Evolutionary conservation across 2,888 invertebrate genomes (phyloP), one percentile per base, ranked within the genome.

Genomic region (Thumatha senex): DNA sequence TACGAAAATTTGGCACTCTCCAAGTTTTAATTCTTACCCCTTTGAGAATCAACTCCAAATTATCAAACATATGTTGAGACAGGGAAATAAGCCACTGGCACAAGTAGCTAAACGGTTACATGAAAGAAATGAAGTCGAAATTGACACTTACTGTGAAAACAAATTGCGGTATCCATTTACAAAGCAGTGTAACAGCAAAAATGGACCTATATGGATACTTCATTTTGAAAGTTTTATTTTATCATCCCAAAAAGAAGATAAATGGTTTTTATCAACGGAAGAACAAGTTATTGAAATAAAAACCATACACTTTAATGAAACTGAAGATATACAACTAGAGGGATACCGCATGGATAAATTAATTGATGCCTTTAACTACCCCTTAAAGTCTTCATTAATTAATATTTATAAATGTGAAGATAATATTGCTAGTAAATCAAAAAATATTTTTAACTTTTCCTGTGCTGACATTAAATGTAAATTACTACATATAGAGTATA

Each of bases 321-420:
- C 33, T 24, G 40, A 34, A 50, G 40, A 50, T 12, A 33, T 46
- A 36, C 31, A n/a, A 40, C 14, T 41, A 13, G 35, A 44, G 24
- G 50, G 41, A 18, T 40, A 50, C 36, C 40, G 7, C 14, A 45
- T 50, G 29, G 45, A 50, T 14, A 45, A 45, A 34, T 30, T 29
- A 12, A 18, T 33, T n/a, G 50, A 50, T 38, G 50, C 33, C 29
- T 50, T 50, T 50, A 40, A 46, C 35, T 24, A 40, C n/a, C 50
- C 50, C 29, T 40, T 50, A 10, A 49, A 45, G 33, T 49, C 44
- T 44, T 50, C 40, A 50, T 50, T 40, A 40, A 31, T 50, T 13
- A 45, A 40, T 31, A 41, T 46, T 40, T 50, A 40, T 35, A 45
- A 30, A 35, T 40, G 34, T 34, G 34, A 46, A 24, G 10, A 33